These are phyloP conservation scores for Poecile montanus DNA, from an alignment of 2,797 vertebrate genomes.

Conservation along the genomic window DNA sequence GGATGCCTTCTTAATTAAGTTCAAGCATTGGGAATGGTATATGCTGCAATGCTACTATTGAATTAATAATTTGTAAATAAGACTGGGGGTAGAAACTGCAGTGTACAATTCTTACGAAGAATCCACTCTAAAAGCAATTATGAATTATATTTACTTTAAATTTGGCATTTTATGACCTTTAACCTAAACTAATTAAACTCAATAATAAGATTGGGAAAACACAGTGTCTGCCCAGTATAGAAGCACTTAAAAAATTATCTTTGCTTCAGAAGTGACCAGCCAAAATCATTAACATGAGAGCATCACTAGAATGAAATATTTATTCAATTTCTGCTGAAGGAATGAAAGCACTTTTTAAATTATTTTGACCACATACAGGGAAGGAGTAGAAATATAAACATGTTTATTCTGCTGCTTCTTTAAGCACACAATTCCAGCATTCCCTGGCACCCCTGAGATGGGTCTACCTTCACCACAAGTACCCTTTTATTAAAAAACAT, in stretches of 20 bases:
- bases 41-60: slow-evolving; percentile 7
- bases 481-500: background rate
- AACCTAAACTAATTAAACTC: slow-evolving; percentile 7
- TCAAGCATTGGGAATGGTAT: slow-evolving; percentile 35
- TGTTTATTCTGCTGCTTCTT: background rate
- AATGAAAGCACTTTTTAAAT: background rate
- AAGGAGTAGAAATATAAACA: background rate
- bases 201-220: background rate
- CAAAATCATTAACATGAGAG: background rate
- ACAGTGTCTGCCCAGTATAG: background rate
- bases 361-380: background rate
- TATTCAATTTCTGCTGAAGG: background rate
- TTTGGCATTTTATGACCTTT: background rate
- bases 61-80: slow-evolving; percentile 57
- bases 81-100: background rate
- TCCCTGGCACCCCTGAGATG: background rate
- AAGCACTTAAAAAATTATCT: background rate
- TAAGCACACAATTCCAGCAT: background rate
- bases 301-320: background rate
- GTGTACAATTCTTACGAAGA: background rate
- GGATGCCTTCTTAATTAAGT: slow-evolving; percentile 61
- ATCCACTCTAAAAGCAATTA: slow-evolving; percentile 13
- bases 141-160: slow-evolving; percentile 10
- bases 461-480: background rate
- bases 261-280: background rate